Conservation (phyloP, 2,113 vertebrate species). For the Esox niger region DNA sequence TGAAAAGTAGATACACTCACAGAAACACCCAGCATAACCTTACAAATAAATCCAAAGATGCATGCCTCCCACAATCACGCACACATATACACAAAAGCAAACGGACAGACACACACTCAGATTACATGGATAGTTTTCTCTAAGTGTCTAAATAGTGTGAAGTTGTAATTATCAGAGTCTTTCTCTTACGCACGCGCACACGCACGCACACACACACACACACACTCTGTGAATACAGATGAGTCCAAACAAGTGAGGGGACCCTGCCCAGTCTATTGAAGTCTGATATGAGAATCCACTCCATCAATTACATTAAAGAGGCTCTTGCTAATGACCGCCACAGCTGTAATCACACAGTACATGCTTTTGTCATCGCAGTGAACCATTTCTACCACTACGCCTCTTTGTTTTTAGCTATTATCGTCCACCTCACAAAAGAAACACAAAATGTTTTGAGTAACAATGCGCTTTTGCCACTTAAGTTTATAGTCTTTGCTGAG, state of each 20-base stretch:
- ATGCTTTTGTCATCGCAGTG: constrained; percentile 41
- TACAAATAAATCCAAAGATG: not conserved
- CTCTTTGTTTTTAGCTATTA: constrained; percentile 70
- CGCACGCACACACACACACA: constrained; percentile 19
- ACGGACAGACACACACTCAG: constrained; percentile 41
- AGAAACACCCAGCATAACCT: constrained; percentile 59
- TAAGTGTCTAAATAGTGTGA: constrained; percentile 88
- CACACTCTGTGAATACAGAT: constrained; percentile 61
- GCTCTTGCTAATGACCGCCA: constrained; percentile 68
- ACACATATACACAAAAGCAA: constrained; percentile 17
- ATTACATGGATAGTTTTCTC: constrained; percentile 69
- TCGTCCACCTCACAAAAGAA: constrained; percentile 65
- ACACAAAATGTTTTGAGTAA: constrained; percentile 54
- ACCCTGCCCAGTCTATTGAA: constrained; percentile 71
- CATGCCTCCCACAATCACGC: constrained; percentile 15
- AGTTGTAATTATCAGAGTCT: constrained; percentile 97
- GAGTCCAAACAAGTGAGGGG: constrained; percentile 69
- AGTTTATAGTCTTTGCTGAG: constrained; percentile 44
- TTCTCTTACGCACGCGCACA: constrained; percentile 54
- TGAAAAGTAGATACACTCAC: not conserved
- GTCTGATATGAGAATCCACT: constrained; percentile 74
- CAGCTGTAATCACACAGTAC: constrained; percentile 70
- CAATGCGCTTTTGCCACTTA: constrained; percentile 55
- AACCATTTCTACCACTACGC: constrained; percentile 67
- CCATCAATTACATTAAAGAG: constrained; percentile 76